These are phyloP conservation scores for Conus ventricosus DNA, from an alignment of 1,140 invertebrate species.

Conservation along the genomic window DNA sequence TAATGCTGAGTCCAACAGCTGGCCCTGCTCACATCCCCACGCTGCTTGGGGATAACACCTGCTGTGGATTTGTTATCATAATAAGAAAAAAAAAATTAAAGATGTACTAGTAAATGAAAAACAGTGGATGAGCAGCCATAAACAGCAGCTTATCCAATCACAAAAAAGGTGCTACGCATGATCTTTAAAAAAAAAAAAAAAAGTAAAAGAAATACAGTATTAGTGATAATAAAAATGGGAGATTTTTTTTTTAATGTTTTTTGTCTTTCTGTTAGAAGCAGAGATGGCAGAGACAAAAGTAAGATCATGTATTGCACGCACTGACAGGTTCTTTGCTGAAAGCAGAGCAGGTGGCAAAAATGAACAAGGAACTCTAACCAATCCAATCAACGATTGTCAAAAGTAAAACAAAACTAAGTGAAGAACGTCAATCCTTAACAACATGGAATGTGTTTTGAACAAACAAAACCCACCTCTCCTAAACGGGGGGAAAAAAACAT, in stretches of 20 bases:
- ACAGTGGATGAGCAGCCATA: not conserved
- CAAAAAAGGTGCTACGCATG: not conserved
- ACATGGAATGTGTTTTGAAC: slow-evolving; percentile 18
- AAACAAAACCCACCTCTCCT: slow-evolving; percentile 10
- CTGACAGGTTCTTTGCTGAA: not conserved
- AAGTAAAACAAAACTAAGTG: not conserved
- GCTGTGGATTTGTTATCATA: not conserved
- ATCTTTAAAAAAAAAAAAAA: not conserved
- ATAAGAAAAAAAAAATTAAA: not conserved
- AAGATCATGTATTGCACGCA: slow-evolving; percentile 28
- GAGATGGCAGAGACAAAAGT: not conserved
- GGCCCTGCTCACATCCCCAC: slow-evolving; percentile 21
- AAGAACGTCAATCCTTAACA: slow-evolving; percentile 13
- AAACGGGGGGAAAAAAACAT: not conserved
- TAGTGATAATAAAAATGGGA: too few species aligned
- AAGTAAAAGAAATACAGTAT: not conserved
- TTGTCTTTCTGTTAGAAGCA: not conserved
- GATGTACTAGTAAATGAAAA: not conserved
- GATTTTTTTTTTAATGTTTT: too few species aligned
- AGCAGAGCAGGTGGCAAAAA: not conserved
- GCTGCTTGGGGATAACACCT: not conserved
- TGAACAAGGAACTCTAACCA: not conserved
- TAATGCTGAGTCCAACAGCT: slow-evolving; percentile 39
- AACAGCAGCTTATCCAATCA: slow-evolving; percentile 12
- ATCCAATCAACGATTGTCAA: slow-evolving; percentile 14